phyloP scores from a whole-genome alignment of 2,797 vertebrate genomes.

The Hoplostethus atlanticus region DNA sequence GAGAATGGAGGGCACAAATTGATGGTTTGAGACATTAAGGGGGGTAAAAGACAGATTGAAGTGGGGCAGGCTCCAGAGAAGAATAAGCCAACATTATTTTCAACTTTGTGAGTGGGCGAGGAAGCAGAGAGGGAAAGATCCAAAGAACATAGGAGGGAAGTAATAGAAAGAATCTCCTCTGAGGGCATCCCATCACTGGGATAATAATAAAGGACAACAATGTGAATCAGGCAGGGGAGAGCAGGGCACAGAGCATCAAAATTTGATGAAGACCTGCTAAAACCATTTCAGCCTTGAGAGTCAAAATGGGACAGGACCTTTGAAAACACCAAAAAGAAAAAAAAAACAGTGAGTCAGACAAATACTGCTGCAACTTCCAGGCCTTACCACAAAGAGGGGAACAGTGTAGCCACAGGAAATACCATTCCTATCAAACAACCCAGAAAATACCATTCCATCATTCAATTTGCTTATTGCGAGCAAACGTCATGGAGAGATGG shows the following conservation, averaged over 20 bases:
- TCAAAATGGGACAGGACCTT: neutral
- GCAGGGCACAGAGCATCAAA: constrained; percentile 55
- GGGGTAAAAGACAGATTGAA: constrained; percentile 38
- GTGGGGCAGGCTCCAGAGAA: constrained; percentile 68
- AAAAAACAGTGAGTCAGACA: neutral
- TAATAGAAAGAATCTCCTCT: constrained; percentile 69
- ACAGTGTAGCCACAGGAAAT: no score
- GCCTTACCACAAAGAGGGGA: neutral
- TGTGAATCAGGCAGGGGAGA: constrained; percentile 54
- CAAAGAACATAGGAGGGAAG: constrained; percentile 60
- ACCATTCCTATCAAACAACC: no score
- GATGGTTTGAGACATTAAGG: constrained; percentile 64
- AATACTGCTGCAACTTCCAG: neutral
- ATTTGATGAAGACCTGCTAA: constrained; percentile 55
- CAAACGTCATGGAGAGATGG: no score
- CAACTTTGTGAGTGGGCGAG: constrained; percentile 69
- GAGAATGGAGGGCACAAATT: constrained; percentile 71
- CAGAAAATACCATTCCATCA: no score
- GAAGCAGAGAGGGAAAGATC: constrained; percentile 65
- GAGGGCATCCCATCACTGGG: constrained; percentile 41
- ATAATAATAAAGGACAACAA: constrained; percentile 40
- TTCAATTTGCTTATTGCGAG: no score
- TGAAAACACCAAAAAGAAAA: no score
- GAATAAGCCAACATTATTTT: constrained; percentile 69
- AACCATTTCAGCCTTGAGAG: constrained; percentile 6